phyloP scores from a whole-genome alignment of 1,140 invertebrate genomes.

The Drosophila insularis region DNA sequence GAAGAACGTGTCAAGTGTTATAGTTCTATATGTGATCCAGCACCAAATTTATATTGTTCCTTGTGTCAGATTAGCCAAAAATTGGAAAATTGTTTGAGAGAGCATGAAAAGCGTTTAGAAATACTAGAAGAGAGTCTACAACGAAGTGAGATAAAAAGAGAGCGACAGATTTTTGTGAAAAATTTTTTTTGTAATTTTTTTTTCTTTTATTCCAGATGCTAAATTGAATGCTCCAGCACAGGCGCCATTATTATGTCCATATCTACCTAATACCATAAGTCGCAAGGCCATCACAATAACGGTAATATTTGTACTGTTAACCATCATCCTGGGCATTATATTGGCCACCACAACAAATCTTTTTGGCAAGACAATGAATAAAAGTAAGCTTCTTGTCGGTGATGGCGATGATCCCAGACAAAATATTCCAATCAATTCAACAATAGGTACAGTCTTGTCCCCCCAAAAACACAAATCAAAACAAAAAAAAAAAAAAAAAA shows the following conservation, averaged over 20 bases:
- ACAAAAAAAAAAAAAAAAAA: neutral
- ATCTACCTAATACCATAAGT: conserved; percentile 55
- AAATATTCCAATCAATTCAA: conserved; percentile 83
- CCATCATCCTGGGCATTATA: conserved; percentile 47
- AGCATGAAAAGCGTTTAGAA: conserved; percentile 61
- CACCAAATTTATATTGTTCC: conserved; percentile 34
- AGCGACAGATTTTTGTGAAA: conserved; percentile 14
- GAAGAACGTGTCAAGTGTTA: conserved; percentile 29
- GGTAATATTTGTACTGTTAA: conserved; percentile 49
- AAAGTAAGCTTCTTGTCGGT: conserved; percentile 72
- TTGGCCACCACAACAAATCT: conserved; percentile 61
- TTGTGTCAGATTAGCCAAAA: conserved; percentile 36
- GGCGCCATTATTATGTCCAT: conserved; percentile 48
- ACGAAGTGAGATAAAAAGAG: conserved; percentile 35
- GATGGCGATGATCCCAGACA: conserved; percentile 80
- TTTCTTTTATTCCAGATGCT: conserved; percentile 25
- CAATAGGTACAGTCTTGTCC: conserved; percentile 81
- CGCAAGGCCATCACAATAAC: conserved; percentile 66
- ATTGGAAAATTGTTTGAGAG: conserved; percentile 36
- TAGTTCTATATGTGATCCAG: conserved; percentile 22
- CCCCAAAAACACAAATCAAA: neutral
- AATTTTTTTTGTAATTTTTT: neutral
- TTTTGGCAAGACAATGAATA: conserved; percentile 61
- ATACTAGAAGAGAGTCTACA: conserved; percentile 39
- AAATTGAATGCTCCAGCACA: conserved; percentile 46